Base-by-base conservation (phyloP, 1,140 invertebrate genomes). In the Physella acuta region DNA sequence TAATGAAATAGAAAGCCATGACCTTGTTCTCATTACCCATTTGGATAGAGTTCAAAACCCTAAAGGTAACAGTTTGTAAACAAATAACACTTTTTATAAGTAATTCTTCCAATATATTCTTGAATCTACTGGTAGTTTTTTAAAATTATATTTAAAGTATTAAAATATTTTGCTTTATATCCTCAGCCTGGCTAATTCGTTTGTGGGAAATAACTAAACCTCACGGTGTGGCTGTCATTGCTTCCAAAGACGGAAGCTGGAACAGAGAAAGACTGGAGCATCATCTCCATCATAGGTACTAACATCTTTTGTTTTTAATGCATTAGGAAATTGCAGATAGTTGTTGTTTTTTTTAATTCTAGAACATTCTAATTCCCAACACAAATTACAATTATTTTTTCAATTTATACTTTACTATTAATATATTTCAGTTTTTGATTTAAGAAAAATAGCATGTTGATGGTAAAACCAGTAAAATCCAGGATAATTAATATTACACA, bases 1-100 rank as follows among this genome's bases (percentile, higher is more conserved):
- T 36, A 84, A 84, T 76, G 82, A 84, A 72, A 71, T 82, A 11
- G 76, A 75, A n/a, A 69, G 70, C 60, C 74, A 76, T 73, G 76
- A 82, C 73, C 67, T 82, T 55, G 74, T 78, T 24, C 55, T 82
- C 8, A 24, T 82, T 1, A 78, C 79, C 3, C 75, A 77, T 53
- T 66, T 82, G 28, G 76, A 82, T 28, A 72, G 82, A 70, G 74
- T 78, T 24, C 76, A 76, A 51, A 80, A 81, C 51, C 74, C 79
- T 34, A 82, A 80, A 79, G 80, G 82, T 82, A 66, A 65, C n/a
- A n/a, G n/a, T n/a, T n/a, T n/a, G n/a, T n/a, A n/a, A n/a, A n/a
- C n/a, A n/a, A n/a, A n/a, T n/a, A n/a, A n/a, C n/a, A n/a, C n/a
- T n/a, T n/a, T n/a, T n/a, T n/a, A n/a, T n/a, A n/a, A n/a, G n/a